phyloP scores from a whole-genome alignment of 2,113 vertebrate species.

The Pseudonaja textilis region DNA sequence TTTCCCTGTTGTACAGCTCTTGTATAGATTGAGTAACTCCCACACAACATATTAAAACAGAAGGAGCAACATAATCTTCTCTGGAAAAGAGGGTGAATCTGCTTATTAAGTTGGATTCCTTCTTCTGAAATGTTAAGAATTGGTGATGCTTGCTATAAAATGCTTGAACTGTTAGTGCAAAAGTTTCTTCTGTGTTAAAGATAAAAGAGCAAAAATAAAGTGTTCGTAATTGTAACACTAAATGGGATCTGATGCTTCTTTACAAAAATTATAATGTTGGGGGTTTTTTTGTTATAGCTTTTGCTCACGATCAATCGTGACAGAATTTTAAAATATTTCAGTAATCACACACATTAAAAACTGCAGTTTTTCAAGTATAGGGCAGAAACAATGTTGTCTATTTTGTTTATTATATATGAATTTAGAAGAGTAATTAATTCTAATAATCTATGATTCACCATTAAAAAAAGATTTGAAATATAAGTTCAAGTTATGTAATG shows the following conservation, averaged over 20 bases:
- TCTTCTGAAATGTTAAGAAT: neutral
- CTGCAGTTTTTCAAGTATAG: neutral
- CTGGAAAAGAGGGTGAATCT: neutral
- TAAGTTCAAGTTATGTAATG: neutral
- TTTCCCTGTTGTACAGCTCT: neutral
- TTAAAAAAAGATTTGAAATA: neutral
- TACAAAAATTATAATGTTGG: neutral
- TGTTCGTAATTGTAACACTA: neutral
- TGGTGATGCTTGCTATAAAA: neutral
- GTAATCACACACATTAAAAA: neutral
- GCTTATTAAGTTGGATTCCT: neutral
- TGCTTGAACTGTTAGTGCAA: neutral
- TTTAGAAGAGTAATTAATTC: neutral
- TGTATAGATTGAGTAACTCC: neutral
- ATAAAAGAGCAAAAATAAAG: neutral
- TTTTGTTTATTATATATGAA: neutral
- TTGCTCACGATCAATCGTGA: neutral
- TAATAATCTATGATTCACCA: neutral
- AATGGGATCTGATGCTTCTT: neutral
- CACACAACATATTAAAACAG: neutral
- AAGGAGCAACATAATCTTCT: neutral
- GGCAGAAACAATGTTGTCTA: neutral
- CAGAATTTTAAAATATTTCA: neutral
- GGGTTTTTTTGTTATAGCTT: neutral
- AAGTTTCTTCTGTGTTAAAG: neutral